These are phyloP conservation scores for Anoplius nigerrimus DNA, from an alignment of 2,888 invertebrate genomes.

Conservation along the genomic window DNA sequence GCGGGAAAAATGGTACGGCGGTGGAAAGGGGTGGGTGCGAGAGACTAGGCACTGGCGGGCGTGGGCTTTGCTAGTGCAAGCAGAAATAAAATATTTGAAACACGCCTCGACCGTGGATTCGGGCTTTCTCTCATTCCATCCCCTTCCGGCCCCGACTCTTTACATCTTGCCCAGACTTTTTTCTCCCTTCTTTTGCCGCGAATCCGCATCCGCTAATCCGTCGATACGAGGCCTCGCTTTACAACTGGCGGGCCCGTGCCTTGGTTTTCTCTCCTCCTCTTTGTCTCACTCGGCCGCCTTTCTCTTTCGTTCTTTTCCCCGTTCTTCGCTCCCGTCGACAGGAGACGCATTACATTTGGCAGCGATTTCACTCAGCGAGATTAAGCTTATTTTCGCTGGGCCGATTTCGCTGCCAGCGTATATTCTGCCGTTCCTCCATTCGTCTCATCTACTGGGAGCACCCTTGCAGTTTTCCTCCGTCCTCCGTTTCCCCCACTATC, in stretches of 20 bases:
- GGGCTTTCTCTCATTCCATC: not conserved
- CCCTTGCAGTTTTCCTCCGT: conserved; percentile 7
- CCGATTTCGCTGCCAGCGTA: conserved; percentile 52
- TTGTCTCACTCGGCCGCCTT: too few relatives aligned
- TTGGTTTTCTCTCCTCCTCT: too few relatives aligned
- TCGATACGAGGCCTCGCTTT: conserved; percentile 49
- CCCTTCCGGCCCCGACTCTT: conserved; percentile 6
- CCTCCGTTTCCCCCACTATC: not conserved
- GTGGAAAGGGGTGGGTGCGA: too few relatives aligned
- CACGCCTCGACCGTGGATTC: conserved; percentile 53
- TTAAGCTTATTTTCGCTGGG: conserved; percentile 73
- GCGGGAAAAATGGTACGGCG: too few relatives aligned
- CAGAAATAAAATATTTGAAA: conserved; percentile 72
- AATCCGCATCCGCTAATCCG: conserved; percentile 60
- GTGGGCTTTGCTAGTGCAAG: conserved; percentile 65
- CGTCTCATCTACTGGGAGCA: conserved; percentile 10
- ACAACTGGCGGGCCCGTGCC: too few relatives aligned
- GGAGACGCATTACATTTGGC: conserved; percentile 73
- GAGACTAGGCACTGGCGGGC: conserved; percentile 33
- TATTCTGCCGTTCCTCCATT: conserved; percentile 22
- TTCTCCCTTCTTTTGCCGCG: conserved; percentile 26
- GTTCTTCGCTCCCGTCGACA: conserved; percentile 42
- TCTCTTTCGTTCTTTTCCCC: too few relatives aligned
- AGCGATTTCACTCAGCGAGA: conserved; percentile 73
- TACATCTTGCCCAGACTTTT: conserved; percentile 33